These are phyloP conservation scores for Lophotis ruficrista DNA, from an alignment of 2,113 vertebrate species.

Conservation along the genomic window DNA sequence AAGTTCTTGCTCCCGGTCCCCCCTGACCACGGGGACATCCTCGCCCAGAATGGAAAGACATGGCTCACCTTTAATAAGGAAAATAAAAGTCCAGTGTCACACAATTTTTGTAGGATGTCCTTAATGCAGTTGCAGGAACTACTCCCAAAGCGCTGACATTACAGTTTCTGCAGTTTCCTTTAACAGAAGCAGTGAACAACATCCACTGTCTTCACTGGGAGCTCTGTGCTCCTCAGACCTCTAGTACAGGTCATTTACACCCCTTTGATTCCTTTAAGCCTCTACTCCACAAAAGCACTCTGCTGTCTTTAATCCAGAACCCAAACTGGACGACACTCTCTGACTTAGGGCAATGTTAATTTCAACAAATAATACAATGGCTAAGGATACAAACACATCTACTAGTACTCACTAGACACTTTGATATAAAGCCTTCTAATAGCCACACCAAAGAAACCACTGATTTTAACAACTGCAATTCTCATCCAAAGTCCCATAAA, in stretches of 20 bases:
- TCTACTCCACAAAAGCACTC: background rate
- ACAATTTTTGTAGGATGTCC: background rate
- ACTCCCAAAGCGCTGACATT: background rate
- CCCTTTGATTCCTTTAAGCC: background rate
- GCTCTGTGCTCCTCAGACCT: background rate
- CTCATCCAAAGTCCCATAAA: rapidly evolving
- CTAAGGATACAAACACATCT: background rate
- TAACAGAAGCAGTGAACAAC: background rate
- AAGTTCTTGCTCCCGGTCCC: constrained; percentile 78
- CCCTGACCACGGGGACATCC: constrained; percentile 83
- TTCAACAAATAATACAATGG: background rate
- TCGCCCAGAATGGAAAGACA: constrained; percentile 91
- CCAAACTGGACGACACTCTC: background rate
- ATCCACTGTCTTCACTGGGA: background rate
- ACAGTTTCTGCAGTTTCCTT: background rate
- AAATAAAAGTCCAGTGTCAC: background rate
- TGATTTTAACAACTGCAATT: background rate
- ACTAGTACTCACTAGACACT: background rate
- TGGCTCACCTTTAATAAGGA: constrained; percentile 67
- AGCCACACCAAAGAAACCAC: background rate
- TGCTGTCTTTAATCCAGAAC: background rate
- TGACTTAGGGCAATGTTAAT: background rate
- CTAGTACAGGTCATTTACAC: background rate
- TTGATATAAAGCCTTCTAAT: background rate
- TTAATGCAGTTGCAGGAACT: background rate